Evolutionary conservation across 2,888 invertebrate genomes (phyloP), one percentile per base, ranked within the genome.

Genomic region (Seladonia tumulorum): DNA sequence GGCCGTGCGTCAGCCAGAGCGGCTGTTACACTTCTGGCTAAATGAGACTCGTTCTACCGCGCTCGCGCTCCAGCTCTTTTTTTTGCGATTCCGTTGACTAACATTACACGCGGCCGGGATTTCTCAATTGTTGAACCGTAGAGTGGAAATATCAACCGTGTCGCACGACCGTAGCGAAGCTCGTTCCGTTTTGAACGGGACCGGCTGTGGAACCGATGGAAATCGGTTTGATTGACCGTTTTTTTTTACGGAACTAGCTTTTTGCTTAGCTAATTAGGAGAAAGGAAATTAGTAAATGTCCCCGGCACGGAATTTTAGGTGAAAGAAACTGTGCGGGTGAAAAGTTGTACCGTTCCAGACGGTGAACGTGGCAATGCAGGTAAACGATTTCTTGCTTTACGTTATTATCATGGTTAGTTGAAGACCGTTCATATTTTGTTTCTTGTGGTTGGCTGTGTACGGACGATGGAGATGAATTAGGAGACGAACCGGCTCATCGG

Each of bases 21-120:
- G 78, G 63, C 53, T 68, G 78, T 87, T 85, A 81, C 88, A 66
- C 53, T 74, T 77, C 57, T 57, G 68, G 25, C 57, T 72, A 85
- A 87, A 87, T 79, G 82, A 81, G 70, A 57, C 72, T 45, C 74
- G 79, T 77, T 77, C 45, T 68, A 42, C 22, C 70, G 29, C 25
- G 60, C 22, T 39, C 71, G 57, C 16, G 29, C 25, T 7, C n/a
- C n/a, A 7, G 63, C 39, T 16, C 22, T 7, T 5, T 49, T 72
- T 72, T 18, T 60, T 77, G 39, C 63, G 72, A 82, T 85, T 76
- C 60, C 63, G 66, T 60, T 60, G 39, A 1, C 42, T 70, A 74
- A 71, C 74, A 74, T 76, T 29, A 60, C 25, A 12, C 68, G 22
- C 60, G 39, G 18, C 12, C 22, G n/a, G 42, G 39, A 39, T 42